Conservation (phyloP, 1,140 invertebrate genomes). For the Trichomalopsis sarcophagae region DNA sequence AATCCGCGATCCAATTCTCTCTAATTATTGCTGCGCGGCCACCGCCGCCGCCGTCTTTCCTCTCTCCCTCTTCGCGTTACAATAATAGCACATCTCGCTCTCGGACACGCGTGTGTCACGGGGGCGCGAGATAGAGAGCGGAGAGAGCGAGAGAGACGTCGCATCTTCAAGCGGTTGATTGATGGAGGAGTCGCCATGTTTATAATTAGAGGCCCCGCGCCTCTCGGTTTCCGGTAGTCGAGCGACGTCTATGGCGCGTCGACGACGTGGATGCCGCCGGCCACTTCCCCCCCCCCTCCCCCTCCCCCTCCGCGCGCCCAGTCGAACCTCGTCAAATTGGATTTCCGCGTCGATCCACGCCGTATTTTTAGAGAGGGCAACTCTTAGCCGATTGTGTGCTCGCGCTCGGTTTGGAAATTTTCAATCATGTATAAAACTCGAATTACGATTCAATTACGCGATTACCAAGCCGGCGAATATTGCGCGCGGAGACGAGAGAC, state of each 20-base stretch:
- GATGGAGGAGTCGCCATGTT: constrained; percentile 53
- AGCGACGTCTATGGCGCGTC: constrained; percentile 12
- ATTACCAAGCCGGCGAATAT: constrained; percentile 9
- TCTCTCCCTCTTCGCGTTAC: constrained; percentile 25
- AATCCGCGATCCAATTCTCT: constrained; percentile 50
- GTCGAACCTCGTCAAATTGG: constrained; percentile 43
- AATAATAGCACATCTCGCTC: constrained; percentile 56
- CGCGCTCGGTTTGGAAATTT: neutral
- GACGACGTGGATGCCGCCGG: neutral
- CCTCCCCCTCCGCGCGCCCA: neutral
- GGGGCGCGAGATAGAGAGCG: constrained; percentile 19
- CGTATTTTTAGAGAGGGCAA: constrained; percentile 24
- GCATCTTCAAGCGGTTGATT: constrained; percentile 51
- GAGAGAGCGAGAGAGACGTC: constrained; percentile 9
- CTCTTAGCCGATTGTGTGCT: too few species aligned
- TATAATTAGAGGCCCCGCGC: constrained; percentile 51
- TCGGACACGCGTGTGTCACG: constrained; percentile 1
- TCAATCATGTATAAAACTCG: too few species aligned
- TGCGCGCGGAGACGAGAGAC: neutral
- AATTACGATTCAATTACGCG: constrained; percentile 47
- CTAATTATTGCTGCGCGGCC: constrained; percentile 40
- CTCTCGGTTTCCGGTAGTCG: constrained; percentile 44
- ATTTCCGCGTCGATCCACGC: constrained; percentile 9
- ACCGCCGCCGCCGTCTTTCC: neutral
- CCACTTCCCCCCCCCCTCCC: neutral